Percentiles rank a stretch among this genome's conserved stretches.
These are phyloP conservation scores for Drosophila lacertosa DNA, from an alignment of 1,140 invertebrate genomes.

Conservation along the genomic window DNA sequence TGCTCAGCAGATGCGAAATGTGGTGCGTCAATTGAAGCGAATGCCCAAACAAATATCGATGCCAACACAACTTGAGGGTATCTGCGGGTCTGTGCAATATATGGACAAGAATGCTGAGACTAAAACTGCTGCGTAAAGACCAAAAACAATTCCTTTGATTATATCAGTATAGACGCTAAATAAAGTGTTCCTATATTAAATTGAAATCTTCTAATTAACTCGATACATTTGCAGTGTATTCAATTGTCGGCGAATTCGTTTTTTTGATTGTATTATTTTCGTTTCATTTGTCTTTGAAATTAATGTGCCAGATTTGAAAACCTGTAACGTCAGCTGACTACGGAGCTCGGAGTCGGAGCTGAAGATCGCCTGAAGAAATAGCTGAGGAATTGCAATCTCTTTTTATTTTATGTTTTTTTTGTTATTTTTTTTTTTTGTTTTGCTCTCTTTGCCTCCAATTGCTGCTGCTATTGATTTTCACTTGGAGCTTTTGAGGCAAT, in stretches of 20 bases:
- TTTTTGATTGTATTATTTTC: constrained; percentile 66
- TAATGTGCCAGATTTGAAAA: constrained; percentile 80
- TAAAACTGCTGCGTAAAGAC: background rate
- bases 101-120: background rate
- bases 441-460: constrained; percentile 15
- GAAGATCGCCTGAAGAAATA: constrained; percentile 59
- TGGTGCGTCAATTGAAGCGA: background rate
- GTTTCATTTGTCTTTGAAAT: constrained; percentile 78
- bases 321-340: constrained; percentile 63
- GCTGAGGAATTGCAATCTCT: constrained; percentile 58
- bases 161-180: too few species aligned
- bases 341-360: constrained; percentile 14
- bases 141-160: background rate
- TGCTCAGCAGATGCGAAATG: background rate
- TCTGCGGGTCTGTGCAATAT: too few species aligned
- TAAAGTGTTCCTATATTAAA: too few species aligned
- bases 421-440: too few species aligned
- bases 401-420: constrained; percentile 17
- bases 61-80: background rate
- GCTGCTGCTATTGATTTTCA: constrained; percentile 72
- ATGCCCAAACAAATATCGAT: background rate
- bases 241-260: constrained; percentile 2
- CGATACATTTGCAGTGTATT: constrained; percentile 55
- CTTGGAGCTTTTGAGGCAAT: constrained; percentile 49
- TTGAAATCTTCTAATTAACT: background rate